Evolutionary conservation across 1,140 invertebrate genomes (phyloP).

Genomic region (Hestina assimilis): DNA sequence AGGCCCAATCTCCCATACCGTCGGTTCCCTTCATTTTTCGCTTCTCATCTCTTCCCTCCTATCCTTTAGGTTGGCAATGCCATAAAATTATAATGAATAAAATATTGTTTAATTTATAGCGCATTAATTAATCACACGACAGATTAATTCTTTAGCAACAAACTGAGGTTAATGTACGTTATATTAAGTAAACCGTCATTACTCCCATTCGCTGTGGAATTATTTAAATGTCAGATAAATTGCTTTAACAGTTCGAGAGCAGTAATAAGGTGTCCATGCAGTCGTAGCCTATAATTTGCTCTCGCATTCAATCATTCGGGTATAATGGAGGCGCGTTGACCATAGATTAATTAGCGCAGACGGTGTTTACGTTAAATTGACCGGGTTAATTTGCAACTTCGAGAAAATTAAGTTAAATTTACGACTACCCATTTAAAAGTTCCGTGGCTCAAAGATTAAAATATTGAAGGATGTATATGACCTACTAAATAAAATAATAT

Average conservation of each 20-base stretch:
- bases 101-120: no score
- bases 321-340: slow-evolving; percentile 40
- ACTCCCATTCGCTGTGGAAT: slow-evolving; percentile 62
- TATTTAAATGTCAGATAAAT: slow-evolving; percentile 77
- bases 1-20: no score
- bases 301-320: slow-evolving; percentile 70
- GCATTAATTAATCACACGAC: slow-evolving; percentile 19
- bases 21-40: no score
- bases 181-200: slow-evolving; percentile 63
- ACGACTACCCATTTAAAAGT: not conserved
- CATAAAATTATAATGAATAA: no score
- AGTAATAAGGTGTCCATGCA: slow-evolving; percentile 73
- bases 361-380: slow-evolving; percentile 1
- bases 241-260: slow-evolving; percentile 71
- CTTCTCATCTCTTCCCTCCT: no score
- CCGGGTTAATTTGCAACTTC: not conserved
- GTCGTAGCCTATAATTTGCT: slow-evolving; percentile 62
- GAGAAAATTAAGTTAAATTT: not conserved
- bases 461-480: not conserved
- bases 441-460: not conserved
- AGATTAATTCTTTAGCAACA: slow-evolving; percentile 26
- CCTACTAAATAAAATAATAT: not conserved
- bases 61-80: no score
- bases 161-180: slow-evolving; percentile 41
- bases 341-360: slow-evolving; percentile 43